phyloP scores from a whole-genome alignment of 2,797 vertebrate species.

The Mus spretus region DNA sequence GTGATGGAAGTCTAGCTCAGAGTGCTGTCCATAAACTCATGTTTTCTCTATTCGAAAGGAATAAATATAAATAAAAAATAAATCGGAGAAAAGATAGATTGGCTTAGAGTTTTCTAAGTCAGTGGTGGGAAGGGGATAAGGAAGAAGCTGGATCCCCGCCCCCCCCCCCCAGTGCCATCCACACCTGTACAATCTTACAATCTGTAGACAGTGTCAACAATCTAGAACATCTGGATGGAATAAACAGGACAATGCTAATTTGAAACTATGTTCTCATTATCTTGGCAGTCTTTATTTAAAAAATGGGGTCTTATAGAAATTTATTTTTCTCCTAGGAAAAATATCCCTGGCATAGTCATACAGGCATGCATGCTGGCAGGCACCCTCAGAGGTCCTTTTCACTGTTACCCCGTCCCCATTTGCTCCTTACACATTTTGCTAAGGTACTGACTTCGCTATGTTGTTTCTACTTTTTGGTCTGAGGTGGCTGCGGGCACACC shows the following conservation, averaged over 20 bases:
- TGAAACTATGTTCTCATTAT: neutral
- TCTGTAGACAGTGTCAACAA: neutral
- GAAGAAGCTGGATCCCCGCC: neutral
- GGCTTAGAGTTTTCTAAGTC: neutral
- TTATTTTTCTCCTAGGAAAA: slow-evolving; percentile 15
- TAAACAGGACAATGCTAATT: neutral
- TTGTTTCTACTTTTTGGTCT: neutral
- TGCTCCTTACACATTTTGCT: neutral
- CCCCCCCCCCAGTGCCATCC: neutral
- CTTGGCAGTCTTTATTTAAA: neutral
- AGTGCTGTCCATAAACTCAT: neutral
- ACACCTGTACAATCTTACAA: neutral
- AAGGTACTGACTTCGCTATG: neutral
- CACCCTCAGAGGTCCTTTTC: neutral
- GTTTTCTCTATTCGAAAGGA: neutral
- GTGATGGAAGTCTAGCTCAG: neutral
- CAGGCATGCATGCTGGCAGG: neutral
- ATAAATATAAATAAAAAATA: neutral
- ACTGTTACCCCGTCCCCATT: no score
- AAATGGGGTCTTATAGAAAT: neutral
- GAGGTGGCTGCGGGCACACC: neutral
- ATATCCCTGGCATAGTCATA: neutral
- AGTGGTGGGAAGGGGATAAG: neutral
- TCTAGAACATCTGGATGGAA: neutral
- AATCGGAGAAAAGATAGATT: neutral